phyloP scores from a whole-genome alignment of 2,113 vertebrate genomes.

The Lates calcarifer region DNA sequence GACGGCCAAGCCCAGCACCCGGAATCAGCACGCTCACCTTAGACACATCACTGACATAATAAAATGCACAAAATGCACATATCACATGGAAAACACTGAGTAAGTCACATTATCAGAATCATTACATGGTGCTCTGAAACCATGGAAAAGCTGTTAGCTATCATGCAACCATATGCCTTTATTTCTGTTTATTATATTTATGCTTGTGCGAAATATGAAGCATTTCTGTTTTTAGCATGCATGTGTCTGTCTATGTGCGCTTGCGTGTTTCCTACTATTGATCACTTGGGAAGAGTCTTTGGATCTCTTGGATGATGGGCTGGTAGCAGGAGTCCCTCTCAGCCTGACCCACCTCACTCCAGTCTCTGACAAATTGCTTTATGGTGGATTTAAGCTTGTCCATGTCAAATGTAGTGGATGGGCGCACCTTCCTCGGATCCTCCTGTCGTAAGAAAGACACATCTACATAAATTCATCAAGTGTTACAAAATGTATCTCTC shows the following conservation, averaged over 20 bases:
- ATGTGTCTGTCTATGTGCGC: slow-evolving; percentile 1
- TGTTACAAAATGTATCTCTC: not conserved
- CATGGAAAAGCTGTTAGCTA: too few species aligned
- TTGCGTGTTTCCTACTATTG: slow-evolving; percentile 86
- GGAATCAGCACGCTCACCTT: slow-evolving; percentile 96
- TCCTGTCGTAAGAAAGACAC: slow-evolving; percentile 56
- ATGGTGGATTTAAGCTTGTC: slow-evolving; percentile 99
- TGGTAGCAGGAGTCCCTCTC: slow-evolving; percentile 96
- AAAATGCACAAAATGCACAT: slow-evolving; percentile 70
- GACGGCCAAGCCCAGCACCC: slow-evolving; percentile 96
- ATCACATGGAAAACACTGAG: slow-evolving; percentile 65
- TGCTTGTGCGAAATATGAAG: not conserved
- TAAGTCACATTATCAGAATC: slow-evolving; percentile 37
- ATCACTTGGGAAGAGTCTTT: slow-evolving; percentile 93
- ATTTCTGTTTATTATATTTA: not conserved
- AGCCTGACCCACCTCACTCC: slow-evolving; percentile 93
- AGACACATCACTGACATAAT: slow-evolving; percentile 92
- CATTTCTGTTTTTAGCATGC: slow-evolving; percentile 16
- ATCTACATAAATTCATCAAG: not conserved
- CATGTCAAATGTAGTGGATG: slow-evolving; percentile 98
- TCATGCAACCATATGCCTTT: not conserved
- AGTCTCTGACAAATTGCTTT: slow-evolving; percentile 99
- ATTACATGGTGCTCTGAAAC: slow-evolving; percentile 18
- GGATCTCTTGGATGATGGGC: slow-evolving; percentile 94
- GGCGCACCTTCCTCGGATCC: slow-evolving; percentile 85